Base-by-base conservation (phyloP, 2,888 invertebrate genomes). In the Frankliniella intonsa region DNA sequence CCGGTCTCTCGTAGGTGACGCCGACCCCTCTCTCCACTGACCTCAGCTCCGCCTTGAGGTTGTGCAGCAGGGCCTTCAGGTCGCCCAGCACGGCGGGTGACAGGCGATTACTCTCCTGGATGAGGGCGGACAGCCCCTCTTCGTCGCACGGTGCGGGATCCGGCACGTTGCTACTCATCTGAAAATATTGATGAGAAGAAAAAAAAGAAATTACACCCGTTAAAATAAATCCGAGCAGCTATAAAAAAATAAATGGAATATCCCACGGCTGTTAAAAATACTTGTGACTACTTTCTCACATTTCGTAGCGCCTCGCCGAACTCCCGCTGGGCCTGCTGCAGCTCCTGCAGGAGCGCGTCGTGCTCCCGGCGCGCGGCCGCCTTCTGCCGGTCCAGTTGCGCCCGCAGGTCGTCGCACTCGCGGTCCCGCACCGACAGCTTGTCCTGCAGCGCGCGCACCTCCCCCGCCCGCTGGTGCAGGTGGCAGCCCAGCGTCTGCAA, bases 281-380 rank as follows among this genome's bases (percentile, higher is more conserved):
- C n/a, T n/a, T n/a, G n/a, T n/a, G n/a, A n/a, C n/a, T n/a, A n/a
- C n/a, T n/a, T 9, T 0, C 69, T 22, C 25, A 76, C 69, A 12
- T 76, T 76, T n/a, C 25, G 22, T 9, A 76, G 10, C 11, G 69
- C 69, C 12, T 76, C 69, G 11, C 22, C 9, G 25, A 76, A 76
- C 69, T 76, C 22, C 69, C 69, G 69, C 69, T 25, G 69, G 22
- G 69, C 25, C 25, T 76, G 69, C 69, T 76, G 69, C 69, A 76
- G 69, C 69, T 76, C 69, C 69, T n/a, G 9, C 25, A 12, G 25
- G 22, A 76, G 69, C 25, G 12, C 69, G 22, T 76, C 69, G 25
- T 25, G 12, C 22, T 76, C 69, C 22, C 22, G 22, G 11, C 69
- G n/a, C 11, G 69, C 69, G 22, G 69, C 69, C 25, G 69, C 69